phyloP scores from a whole-genome alignment of 2,888 invertebrate genomes.

The Athalia cordata region DNA sequence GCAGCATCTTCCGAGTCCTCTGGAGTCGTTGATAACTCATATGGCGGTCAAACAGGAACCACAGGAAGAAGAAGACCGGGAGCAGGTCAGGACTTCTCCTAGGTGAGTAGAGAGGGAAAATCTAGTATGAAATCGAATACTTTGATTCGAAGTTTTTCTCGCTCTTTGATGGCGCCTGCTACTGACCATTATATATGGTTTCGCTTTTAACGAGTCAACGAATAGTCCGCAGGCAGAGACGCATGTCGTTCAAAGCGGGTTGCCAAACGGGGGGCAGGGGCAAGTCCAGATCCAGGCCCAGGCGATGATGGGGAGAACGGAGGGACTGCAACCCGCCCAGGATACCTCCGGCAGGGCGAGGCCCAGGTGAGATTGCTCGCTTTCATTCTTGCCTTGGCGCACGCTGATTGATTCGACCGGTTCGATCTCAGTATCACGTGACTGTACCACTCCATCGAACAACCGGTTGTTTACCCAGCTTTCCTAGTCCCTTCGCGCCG shows the following conservation, averaged over 20 bases:
- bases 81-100: conserved; percentile 57
- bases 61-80: conserved; percentile 69
- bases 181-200: conserved; percentile 15
- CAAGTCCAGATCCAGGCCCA: conserved; percentile 58
- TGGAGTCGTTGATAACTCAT: conserved; percentile 62
- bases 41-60: conserved; percentile 73
- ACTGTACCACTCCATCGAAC: conserved; percentile 8
- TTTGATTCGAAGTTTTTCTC: neutral
- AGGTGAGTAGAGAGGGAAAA: conserved; percentile 24
- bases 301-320: conserved; percentile 54
- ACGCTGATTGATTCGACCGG: conserved; percentile 42
- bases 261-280: conserved; percentile 56
- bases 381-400: conserved; percentile 33
- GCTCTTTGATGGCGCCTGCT: neutral
- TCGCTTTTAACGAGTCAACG: conserved; percentile 31
- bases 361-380: conserved; percentile 58
- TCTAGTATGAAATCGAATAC: neutral
- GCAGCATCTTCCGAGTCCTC: conserved; percentile 63
- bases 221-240: conserved; percentile 64
- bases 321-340: conserved; percentile 53
- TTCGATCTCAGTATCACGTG: conserved; percentile 36
- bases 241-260: conserved; percentile 50
- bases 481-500: conserved; percentile 35
- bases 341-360: conserved; percentile 58
- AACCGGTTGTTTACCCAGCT: conserved; percentile 36